phyloP scores from a whole-genome alignment of 30 jellyfish, hydroid and myxozoan genomes.

The Hydra vulgaris region DNA sequence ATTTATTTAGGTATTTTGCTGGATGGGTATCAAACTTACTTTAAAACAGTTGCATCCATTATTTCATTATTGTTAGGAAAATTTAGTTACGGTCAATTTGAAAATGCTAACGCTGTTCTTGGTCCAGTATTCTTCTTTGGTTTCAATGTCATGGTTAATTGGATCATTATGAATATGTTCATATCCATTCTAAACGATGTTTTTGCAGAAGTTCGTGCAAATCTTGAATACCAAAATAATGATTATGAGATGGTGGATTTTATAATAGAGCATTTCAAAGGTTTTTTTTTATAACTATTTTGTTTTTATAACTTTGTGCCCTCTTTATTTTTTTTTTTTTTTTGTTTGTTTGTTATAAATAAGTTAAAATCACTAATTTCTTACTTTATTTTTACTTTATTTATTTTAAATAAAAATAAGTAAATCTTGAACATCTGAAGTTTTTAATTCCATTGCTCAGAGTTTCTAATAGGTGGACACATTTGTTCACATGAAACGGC shows the following conservation, averaged over 20 bases:
- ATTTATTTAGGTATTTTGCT: constrained; percentile 27
- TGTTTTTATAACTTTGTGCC: no score
- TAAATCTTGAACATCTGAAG: no score
- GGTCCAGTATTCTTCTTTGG: constrained; percentile 88
- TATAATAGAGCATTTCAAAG: constrained; percentile 67
- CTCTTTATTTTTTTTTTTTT: no score
- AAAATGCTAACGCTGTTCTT: constrained; percentile 65
- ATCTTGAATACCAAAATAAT: constrained; percentile 47
- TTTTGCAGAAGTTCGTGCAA: constrained; percentile 58
- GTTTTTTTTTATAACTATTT: no score
- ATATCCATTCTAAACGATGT: constrained; percentile 85
- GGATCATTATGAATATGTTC: constrained; percentile 90
- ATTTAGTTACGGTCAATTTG: constrained; percentile 78
- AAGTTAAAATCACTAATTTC: no score
- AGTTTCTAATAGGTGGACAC: no score
- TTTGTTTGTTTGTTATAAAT: no score
- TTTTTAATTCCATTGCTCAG: no score
- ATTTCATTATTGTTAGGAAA: constrained; percentile 87
- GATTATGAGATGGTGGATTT: constrained; percentile 93
- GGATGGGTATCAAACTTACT: constrained; percentile 70
- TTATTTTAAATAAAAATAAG: no score
- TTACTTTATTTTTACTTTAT: no score
- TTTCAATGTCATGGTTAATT: constrained; percentile 81
- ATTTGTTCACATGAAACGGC: no score
- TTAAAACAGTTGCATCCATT: constrained; percentile 73